Base-by-base conservation (phyloP, 2,888 invertebrate species). In the Lypha dubia region DNA sequence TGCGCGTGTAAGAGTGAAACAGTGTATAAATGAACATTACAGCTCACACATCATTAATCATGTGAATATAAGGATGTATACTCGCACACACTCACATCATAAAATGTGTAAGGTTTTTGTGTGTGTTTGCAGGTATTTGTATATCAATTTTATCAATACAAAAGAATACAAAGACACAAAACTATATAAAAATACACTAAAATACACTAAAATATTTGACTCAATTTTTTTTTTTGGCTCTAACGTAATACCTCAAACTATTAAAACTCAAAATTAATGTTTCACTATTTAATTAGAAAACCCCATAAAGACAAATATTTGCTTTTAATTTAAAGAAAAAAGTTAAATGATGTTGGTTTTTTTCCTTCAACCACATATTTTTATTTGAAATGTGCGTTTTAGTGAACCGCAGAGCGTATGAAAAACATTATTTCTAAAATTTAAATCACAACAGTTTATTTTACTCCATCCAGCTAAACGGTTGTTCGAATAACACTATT, bases 1-100 rank as follows among this genome's bases (percentile, higher is more conserved):
- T 65, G 75, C 20, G 60, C 56, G 65, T 56, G 65, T 63, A 35
- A 53, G 35, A 44, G 28, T n/a, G n/a, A 17, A 32, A 22, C 11
- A 35, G 22, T 35, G 28, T 24, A 20, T 49, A 28, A 79, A 85
- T 86, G 86, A 88, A 87, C 82, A 75, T 75, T 79, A 71, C 41
- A 84, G 85, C 88, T 89, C 89, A 89, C 90, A 90, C 89, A 88
- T 90, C 91, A 90, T 91, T 91, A 90, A 91, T 91, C 91, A 91
- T 91, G 90, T 46, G 46, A 35, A 60, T 20, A n/a, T n/a, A 35
- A 20, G 24, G 35, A 67, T 67, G 49, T 76, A 58, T 35, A 11
- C 49, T 3, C 24, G 46, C 13, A 46, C 11, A 3, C 11, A 15
- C 9, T 3, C 13, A 8, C 8, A 22, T n/a, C n/a, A n/a, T n/a